Conservation (phyloP, 1,140 invertebrate genomes). For the Sinella curviseta region DNA sequence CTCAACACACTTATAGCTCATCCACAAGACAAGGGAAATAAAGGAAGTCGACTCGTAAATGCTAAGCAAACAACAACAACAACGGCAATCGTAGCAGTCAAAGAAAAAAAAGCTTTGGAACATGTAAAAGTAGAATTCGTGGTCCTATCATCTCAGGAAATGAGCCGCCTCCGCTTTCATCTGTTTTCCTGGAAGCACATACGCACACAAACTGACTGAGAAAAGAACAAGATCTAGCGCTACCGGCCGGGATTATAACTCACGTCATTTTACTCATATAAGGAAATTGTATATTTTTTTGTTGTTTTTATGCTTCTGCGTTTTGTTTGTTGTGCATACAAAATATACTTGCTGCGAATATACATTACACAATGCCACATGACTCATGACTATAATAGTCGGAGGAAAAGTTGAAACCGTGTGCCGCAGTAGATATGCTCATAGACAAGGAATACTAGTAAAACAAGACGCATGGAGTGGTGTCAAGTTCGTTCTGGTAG, state of each 20-base stretch:
- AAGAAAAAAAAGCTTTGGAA: not conserved
- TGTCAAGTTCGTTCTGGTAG: not conserved
- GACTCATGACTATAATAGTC: not conserved
- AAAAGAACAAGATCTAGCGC: not conserved
- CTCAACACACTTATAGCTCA: not conserved
- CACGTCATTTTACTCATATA: constrained; percentile 9
- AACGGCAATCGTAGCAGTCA: not conserved
- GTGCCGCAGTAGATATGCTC: not conserved
- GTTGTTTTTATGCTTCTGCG: not conserved
- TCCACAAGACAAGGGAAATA: not conserved
- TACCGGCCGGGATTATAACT: constrained; percentile 14
- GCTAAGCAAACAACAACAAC: not conserved
- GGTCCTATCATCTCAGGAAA: constrained; percentile 18
- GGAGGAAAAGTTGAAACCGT: not conserved
- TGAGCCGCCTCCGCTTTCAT: constrained; percentile 15
- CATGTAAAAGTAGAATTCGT: not conserved
- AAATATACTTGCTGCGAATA: not conserved
- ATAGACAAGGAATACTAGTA: not conserved
- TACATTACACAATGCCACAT: not conserved
- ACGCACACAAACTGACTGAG: not conserved
- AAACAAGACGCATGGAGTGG: not conserved
- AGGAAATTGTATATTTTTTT: constrained; percentile 6
- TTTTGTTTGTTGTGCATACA: not conserved
- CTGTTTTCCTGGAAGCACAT: constrained; percentile 4
- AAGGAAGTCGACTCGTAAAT: constrained; percentile 10